A percentile compares a stretch with the other conserved stretches of the same genome.
Conservation (phyloP, 2,797 vertebrate genomes). For the Ambastaia sidthimunki region DNA sequence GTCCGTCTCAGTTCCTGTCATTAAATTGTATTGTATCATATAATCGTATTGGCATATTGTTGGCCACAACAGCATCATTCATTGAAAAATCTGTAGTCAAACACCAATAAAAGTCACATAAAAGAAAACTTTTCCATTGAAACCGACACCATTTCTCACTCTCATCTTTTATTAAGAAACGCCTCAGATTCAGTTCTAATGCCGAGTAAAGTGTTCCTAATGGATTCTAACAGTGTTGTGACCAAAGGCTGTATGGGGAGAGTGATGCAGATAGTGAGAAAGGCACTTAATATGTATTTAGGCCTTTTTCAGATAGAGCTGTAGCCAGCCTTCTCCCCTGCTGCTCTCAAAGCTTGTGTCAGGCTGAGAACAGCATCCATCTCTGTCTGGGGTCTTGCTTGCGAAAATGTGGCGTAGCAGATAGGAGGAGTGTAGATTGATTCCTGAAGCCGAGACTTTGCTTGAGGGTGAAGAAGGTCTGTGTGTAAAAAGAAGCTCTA, state of each 20-base stretch:
- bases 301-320: constrained; percentile 62
- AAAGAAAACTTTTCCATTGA: neutral
- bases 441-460: constrained; percentile 37
- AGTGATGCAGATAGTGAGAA: constrained; percentile 28
- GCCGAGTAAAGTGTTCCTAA: constrained; percentile 12
- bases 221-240: constrained; percentile 28
- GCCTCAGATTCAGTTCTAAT: constrained; percentile 14
- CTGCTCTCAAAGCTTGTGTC: constrained; percentile 35
- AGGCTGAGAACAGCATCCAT: constrained; percentile 52
- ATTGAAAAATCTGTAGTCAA: neutral
- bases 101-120: too few species aligned
- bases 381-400: constrained; percentile 50
- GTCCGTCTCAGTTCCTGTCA: too few species aligned
- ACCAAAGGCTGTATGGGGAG: constrained; percentile 1
- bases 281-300: constrained; percentile 52
- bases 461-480: constrained; percentile 35
- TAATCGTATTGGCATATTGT: neutral
- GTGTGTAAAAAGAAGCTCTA: constrained; percentile 43
- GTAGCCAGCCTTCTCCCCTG: constrained; percentile 34
- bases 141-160: neutral
- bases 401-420: constrained; percentile 35
- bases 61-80: too few species aligned
- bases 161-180: neutral
- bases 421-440: constrained; percentile 47
- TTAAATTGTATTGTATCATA: neutral